Percentiles rank a stretch among this genome's conserved stretches.
Evolutionary conservation across 2,113 vertebrate species (phyloP).

Genomic region (Mellivora capensis): DNA sequence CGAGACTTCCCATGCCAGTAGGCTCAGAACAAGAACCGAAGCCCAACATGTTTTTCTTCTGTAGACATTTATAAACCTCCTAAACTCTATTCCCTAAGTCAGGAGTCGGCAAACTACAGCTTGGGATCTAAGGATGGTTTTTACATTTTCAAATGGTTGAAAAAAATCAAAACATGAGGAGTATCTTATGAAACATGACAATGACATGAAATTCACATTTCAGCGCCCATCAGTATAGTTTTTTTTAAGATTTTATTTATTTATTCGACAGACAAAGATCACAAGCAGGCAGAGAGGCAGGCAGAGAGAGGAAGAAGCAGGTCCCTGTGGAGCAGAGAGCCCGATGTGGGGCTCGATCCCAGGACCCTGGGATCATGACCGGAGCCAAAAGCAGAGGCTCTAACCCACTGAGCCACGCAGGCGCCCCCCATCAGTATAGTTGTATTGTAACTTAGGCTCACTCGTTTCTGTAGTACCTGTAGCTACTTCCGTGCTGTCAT

Average conservation of each 20-base stretch:
- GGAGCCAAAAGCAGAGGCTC: no score
- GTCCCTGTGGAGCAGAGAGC: no score
- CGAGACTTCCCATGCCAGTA: neutral
- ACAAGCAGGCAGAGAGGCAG: no score
- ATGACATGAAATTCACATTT: neutral
- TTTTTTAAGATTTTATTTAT: no score
- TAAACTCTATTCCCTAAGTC: neutral
- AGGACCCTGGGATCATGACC: no score
- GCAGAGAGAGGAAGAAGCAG: no score
- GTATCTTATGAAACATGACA: neutral
- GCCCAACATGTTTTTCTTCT: neutral
- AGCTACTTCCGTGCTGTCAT: neutral
- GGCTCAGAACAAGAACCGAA: neutral
- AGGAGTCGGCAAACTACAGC: neutral
- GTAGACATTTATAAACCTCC: neutral
- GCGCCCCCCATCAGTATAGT: neutral
- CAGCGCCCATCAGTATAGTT: neutral
- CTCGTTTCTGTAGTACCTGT: neutral
- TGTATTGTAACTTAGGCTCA: neutral
- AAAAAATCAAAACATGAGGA: neutral
- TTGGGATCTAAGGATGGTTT: neutral
- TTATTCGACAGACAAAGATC: no score
- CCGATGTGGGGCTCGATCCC: no score
- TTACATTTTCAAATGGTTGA: neutral
- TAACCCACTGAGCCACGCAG: no score